phyloP scores from a whole-genome alignment of 2,113 vertebrate species.

The Lepisosteus osseus region DNA sequence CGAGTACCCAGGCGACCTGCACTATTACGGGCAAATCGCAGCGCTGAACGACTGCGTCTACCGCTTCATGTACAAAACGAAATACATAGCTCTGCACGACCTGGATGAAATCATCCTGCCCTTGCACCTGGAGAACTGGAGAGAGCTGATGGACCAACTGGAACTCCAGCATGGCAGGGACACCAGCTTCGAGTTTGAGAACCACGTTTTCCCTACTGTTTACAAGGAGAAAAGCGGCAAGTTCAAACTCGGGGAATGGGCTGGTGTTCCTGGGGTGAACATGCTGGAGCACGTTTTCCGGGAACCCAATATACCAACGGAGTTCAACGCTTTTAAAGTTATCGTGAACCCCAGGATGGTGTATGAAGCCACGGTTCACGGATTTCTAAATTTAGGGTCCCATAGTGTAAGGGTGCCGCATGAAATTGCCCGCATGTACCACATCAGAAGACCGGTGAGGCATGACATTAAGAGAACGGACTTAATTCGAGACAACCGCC shows the following conservation, averaged over 20 bases:
- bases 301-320: neutral
- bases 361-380: constrained; percentile 34
- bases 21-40: constrained; percentile 52
- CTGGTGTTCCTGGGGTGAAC: constrained; percentile 46
- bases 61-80: constrained; percentile 55
- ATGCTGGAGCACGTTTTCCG: constrained; percentile 57
- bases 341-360: constrained; percentile 48
- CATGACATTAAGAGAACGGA: fast-evolving
- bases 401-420: constrained; percentile 22
- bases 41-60: constrained; percentile 56
- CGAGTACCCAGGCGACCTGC: constrained; percentile 42
- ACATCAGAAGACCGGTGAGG: constrained; percentile 19
- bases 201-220: constrained; percentile 48
- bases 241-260: constrained; percentile 39
- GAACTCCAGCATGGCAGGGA: constrained; percentile 30
- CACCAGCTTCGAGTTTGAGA: constrained; percentile 59
- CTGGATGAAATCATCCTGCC: constrained; percentile 66
- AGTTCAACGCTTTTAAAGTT: constrained; percentile 25
- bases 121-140: constrained; percentile 47
- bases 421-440: constrained; percentile 37
- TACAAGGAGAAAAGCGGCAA: fast-evolving
- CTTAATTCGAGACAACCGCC: constrained; percentile 25
- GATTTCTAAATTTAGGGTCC: neutral
- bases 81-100: constrained; percentile 59
- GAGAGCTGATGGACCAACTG: constrained; percentile 49